Percentiles rank a stretch among this genome's conserved stretches.
Conservation (phyloP, 2,113 vertebrate genomes). For the Zeus faber region DNA sequence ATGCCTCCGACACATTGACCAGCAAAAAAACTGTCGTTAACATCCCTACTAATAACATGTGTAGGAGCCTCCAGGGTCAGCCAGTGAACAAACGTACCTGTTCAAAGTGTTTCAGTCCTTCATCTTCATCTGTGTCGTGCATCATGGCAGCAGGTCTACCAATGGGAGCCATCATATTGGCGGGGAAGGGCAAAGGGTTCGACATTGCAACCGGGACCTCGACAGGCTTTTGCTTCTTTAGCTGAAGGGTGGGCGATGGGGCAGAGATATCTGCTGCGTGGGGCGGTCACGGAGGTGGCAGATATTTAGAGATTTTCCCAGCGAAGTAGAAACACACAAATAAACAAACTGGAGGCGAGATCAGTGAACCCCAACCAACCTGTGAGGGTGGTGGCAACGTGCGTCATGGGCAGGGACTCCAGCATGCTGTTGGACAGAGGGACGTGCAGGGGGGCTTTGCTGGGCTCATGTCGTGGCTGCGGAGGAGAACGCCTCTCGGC, state of each 20-base stretch:
- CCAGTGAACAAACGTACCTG: constrained; percentile 73
- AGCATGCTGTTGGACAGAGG: constrained; percentile 60
- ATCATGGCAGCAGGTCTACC: constrained; percentile 45
- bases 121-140: constrained; percentile 91
- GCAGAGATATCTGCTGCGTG: constrained; percentile 76
- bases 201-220: constrained; percentile 53
- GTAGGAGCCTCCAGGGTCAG: neutral
- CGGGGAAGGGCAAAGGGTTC: constrained; percentile 55
- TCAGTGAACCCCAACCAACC: constrained; percentile 37
- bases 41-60: no score
- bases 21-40: no score
- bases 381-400: constrained; percentile 50
- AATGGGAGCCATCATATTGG: constrained; percentile 60
- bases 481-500: constrained; percentile 37
- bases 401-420: constrained; percentile 57
- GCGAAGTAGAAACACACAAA: neutral
- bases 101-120: constrained; percentile 95
- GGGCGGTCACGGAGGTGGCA: neutral
- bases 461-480: constrained; percentile 54
- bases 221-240: constrained; percentile 70
- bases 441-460: constrained; percentile 55
- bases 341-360: constrained; percentile 13
- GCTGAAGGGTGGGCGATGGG: constrained; percentile 65
- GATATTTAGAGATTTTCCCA: neutral
- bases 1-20: no score